Conservation (phyloP, 2,888 invertebrate genomes). For the Orthosia cruda region DNA sequence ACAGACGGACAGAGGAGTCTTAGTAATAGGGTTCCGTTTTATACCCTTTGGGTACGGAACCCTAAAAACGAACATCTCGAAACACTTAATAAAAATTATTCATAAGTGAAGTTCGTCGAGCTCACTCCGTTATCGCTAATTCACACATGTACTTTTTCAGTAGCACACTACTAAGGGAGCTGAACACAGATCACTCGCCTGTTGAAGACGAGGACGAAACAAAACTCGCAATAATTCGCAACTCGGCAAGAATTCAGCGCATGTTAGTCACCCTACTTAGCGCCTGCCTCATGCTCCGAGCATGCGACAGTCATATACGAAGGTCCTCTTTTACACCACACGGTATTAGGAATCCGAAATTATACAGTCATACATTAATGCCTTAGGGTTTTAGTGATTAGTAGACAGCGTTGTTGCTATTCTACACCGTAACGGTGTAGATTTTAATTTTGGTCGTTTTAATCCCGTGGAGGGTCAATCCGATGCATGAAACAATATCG, state of each 20-base stretch:
- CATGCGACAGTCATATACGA: background rate
- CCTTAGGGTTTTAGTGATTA: background rate
- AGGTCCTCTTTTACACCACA: slow-evolving; percentile 3
- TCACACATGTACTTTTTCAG: slow-evolving; percentile 1
- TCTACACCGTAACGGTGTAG: background rate
- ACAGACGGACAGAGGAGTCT: too few relatives aligned
- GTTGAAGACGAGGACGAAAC: slow-evolving; percentile 32
- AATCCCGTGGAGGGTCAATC: too few relatives aligned
- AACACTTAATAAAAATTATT: background rate
- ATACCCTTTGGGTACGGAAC: too few relatives aligned
- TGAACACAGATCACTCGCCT: slow-evolving; percentile 13
- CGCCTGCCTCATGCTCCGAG: background rate
- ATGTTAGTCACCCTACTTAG: slow-evolving; percentile 1
- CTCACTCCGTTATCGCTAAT: slow-evolving; percentile 11
- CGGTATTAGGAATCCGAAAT: background rate
- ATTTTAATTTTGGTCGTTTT: background rate
- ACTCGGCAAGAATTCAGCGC: too few relatives aligned
- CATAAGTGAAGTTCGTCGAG: background rate
- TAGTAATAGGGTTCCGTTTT: too few relatives aligned
- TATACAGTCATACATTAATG: background rate
- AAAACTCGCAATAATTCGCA: slow-evolving; percentile 46
- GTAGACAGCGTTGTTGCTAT: background rate
- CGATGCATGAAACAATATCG: too few relatives aligned
- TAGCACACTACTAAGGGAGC: background rate
- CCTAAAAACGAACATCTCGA: background rate